Evolutionary conservation across 2,888 invertebrate species (phyloP), one percentile per base, ranked within the genome.

Genomic region (Tetragonisca angustula): DNA sequence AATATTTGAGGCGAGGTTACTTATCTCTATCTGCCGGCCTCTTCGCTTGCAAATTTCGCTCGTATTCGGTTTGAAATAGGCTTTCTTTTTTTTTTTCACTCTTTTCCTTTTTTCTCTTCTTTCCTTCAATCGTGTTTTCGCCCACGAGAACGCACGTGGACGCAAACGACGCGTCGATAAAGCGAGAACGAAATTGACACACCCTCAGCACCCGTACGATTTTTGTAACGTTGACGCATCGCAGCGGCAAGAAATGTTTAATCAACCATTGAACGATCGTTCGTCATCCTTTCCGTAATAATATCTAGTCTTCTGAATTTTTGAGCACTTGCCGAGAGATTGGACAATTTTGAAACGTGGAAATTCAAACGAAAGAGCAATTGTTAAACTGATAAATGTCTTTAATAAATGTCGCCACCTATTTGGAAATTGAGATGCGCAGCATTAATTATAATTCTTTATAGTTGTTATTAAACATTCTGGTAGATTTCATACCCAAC

Each of bases 1-100:
- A 83, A 83, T 83, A 83, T 77, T 83, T 74, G 82, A 76, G 73
- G 5, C 77, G 64, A 62, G 72, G 83, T 83, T 83, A 83, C 82
- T 81, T 81, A 81, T 81, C 76, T 83, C 76, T 72, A 83, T 81
- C 68, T 32, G 36, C 17, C 52, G 43, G 68, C 11, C 75, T 75
- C 81, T 71, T 71, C 70, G 17, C 71, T 17, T 11, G 67, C 61
- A 49, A 71, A 81, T 75, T 80, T 80, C 65, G 4, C 67, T 17
- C 61, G 61, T 27, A 68, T 76, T 68, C 71, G 64, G 27, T 49
- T 68, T 32, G 50, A 76, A 82, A 83, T 50, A 36, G 1, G 50
- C 43, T 32, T 76, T 50, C 49, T 11, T 27, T 27, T 27, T 11
- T 4, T 70, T 62, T 62, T 54, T 43, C 19, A 15, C 19, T 11